These are phyloP conservation scores for Drosophila albomicans DNA, from an alignment of 1,140 invertebrate genomes.

Conservation along the genomic window DNA sequence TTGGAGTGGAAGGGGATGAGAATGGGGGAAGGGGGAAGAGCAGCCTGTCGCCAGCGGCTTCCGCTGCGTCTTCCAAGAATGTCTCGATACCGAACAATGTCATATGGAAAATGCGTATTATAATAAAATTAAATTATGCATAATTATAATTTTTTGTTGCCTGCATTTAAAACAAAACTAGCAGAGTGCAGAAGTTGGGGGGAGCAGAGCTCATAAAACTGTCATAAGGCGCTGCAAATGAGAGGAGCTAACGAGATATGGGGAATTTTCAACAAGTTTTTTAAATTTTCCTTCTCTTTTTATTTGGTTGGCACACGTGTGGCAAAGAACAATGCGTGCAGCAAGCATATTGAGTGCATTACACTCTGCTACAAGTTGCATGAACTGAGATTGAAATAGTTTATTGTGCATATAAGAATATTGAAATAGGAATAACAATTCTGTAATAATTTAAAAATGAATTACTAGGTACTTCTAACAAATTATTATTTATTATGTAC, in stretches of 20 bases:
- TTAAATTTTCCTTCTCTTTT: constrained; percentile 22
- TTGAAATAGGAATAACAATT: neutral
- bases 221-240: constrained; percentile 71
- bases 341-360: constrained; percentile 14
- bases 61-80: constrained; percentile 70
- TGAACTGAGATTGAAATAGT: neutral
- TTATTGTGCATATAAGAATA: no score
- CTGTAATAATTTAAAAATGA: neutral
- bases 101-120: constrained; percentile 71
- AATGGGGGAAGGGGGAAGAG: constrained; percentile 27
- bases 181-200: constrained; percentile 11
- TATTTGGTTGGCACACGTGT: constrained; percentile 34
- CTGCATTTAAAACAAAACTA: constrained; percentile 61
- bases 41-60: constrained; percentile 66
- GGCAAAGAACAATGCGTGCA: constrained; percentile 24
- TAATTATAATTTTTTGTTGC: constrained; percentile 68
- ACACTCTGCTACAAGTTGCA: constrained; percentile 26
- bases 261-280: constrained; percentile 43
- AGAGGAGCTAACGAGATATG: constrained; percentile 43
- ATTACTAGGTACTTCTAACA: no score
- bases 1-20: neutral
- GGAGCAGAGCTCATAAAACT: constrained; percentile 63
- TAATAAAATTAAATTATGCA: constrained; percentile 73
- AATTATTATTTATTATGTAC: no score
- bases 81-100: constrained; percentile 45